Evolutionary conservation across 2,888 invertebrate genomes (phyloP).

Genomic region (Eurytoma californica): DNA sequence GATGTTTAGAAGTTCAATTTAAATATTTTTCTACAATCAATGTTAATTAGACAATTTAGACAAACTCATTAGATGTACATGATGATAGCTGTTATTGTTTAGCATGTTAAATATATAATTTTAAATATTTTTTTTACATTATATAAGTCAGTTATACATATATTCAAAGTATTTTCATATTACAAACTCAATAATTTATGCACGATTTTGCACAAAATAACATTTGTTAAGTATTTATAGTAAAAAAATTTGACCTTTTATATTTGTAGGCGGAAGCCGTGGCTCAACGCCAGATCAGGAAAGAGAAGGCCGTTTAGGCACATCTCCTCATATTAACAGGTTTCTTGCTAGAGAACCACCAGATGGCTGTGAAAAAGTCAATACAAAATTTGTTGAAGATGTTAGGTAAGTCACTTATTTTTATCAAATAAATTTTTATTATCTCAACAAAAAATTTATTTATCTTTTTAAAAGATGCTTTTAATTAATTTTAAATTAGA

Average conservation of each 20-base stretch:
- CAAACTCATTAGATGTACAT: too few relatives aligned
- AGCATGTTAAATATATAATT: too few relatives aligned
- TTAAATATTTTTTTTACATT: too few relatives aligned
- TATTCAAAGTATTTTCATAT: not conserved
- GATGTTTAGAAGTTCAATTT: too few relatives aligned
- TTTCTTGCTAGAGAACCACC: slow-evolving; percentile 91
- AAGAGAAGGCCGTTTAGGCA: slow-evolving; percentile 81
- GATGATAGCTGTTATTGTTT: too few relatives aligned
- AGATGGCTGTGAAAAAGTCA: slow-evolving; percentile 92
- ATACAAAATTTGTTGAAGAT: slow-evolving; percentile 82
- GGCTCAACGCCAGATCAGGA: slow-evolving; percentile 87
- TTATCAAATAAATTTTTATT: not conserved
- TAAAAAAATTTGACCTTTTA: slow-evolving; percentile 42
- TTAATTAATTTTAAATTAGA: not conserved
- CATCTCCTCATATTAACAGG: slow-evolving; percentile 90
- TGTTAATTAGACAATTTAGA: too few relatives aligned
- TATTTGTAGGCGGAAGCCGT: slow-evolving; percentile 81
- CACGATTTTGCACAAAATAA: slow-evolving; percentile 28
- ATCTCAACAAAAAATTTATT: slow-evolving; percentile 5
- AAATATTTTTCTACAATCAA: too few relatives aligned
- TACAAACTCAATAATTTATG: slow-evolving; percentile 11
- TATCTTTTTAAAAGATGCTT: not conserved
- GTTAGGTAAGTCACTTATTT: slow-evolving; percentile 72
- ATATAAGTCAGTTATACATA: too few relatives aligned
- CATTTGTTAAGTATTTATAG: slow-evolving; percentile 53